A percentile compares a stretch with the other conserved stretches of the same genome.
Conservation (phyloP, 2,888 invertebrate genomes). For the Willowsia nigromaculata region DNA sequence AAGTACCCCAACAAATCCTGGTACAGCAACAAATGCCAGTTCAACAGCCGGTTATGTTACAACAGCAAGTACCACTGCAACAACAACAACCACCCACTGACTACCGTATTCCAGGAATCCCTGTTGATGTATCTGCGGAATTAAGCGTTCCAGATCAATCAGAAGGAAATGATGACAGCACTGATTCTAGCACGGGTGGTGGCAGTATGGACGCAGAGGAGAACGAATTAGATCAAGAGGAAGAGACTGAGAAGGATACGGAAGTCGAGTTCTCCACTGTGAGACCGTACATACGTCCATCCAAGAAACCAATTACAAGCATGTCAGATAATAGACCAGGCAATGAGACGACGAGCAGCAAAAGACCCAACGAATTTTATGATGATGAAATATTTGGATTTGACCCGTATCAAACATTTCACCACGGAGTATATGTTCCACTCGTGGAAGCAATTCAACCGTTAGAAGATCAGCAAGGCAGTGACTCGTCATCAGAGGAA, state of each 20-base stretch:
- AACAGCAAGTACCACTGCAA: neutral
- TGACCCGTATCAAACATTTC: conserved; percentile 78
- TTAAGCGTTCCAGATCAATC: conserved; percentile 1
- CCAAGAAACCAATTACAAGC: conserved; percentile 57
- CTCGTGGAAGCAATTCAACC: conserved; percentile 71
- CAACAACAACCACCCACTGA: conserved; percentile 40
- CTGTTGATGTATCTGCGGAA: conserved; percentile 67
- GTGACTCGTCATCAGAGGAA: conserved; percentile 63
- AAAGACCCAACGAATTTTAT: conserved; percentile 78
- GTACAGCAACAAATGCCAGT: neutral
- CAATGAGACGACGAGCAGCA: conserved; percentile 72
- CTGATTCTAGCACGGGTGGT: conserved; percentile 3
- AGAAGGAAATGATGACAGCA: conserved; percentile 54
- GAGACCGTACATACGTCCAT: conserved; percentile 67
- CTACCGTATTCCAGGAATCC: conserved; percentile 69
- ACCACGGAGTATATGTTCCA: conserved; percentile 78
- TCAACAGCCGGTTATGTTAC: neutral
- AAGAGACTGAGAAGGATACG: conserved; percentile 48
- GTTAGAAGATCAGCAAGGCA: conserved; percentile 45
- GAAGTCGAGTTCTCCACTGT: conserved; percentile 67
- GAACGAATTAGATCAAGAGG: conserved; percentile 43
- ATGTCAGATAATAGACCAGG: conserved; percentile 60
- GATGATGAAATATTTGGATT: conserved; percentile 79
- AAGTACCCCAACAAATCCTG: neutral
- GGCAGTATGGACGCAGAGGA: neutral